Percentiles rank a stretch among this genome's conserved stretches.
Evolutionary conservation across 2,113 vertebrate species (phyloP).

Genomic region (Myiopsitta monachus): DNA sequence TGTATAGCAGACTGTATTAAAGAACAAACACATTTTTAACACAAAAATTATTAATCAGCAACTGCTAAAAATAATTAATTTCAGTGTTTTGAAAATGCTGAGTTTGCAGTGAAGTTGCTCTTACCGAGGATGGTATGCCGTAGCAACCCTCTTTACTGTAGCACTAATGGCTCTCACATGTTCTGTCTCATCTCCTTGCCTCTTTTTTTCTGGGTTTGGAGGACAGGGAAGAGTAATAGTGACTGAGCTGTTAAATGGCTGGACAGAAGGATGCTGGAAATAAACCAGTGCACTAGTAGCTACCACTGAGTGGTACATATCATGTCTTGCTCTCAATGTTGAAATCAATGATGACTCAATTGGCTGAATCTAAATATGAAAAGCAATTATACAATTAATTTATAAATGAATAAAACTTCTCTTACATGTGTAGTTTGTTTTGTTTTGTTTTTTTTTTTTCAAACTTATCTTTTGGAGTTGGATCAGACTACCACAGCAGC

Average conservation of each 20-base stretch:
- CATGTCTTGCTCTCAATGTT: conserved; percentile 75
- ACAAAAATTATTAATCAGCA: background rate
- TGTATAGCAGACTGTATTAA: background rate
- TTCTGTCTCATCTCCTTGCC: conserved; percentile 44
- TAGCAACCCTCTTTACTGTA: conserved; percentile 7
- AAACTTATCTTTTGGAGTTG: background rate
- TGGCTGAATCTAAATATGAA: conserved; percentile 79
- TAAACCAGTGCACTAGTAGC: conserved; percentile 81
- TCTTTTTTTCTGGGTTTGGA: conserved; percentile 77
- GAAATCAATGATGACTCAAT: conserved; percentile 79
- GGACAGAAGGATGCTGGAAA: conserved; percentile 77
- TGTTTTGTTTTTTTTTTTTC: background rate
- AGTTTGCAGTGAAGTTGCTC: background rate
- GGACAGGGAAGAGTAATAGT: conserved; percentile 81
- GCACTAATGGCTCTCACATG: conserved; percentile 18
- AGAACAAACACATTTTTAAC: background rate
- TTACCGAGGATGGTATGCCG: conserved; percentile 41
- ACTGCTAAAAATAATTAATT: background rate
- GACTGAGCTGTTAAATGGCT: conserved; percentile 74
- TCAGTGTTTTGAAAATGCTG: background rate
- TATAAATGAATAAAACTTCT: background rate
- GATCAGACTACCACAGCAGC: background rate
- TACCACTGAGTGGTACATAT: conserved; percentile 71
- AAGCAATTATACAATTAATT: background rate
- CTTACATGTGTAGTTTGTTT: background rate